Base-by-base conservation (phyloP, 1,140 invertebrate species). In the Aethina tumida region DNA sequence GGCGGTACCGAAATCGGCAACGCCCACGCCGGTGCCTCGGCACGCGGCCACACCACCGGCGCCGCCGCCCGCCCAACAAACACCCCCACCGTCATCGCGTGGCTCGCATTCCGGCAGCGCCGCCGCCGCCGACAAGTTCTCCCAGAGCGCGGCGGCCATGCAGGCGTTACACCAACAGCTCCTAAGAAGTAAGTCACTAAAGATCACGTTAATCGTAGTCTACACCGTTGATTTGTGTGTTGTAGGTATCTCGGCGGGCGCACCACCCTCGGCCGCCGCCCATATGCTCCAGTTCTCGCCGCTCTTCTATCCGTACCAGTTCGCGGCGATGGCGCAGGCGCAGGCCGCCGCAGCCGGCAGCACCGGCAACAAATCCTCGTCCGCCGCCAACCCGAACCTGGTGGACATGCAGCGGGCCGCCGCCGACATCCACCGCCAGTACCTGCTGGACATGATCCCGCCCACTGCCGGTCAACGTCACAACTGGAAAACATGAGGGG, bases 361-460 rank as follows among this genome's bases (percentile, higher is more conserved):
- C 50, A 47, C 59, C 13, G 42, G 40, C 12, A 41, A 35, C 20
- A 35, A 25, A 15, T 35, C 33, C 7, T 19, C 15, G 6, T n/a
- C n/a, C 49, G 45, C 27, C 10, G 35, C 45, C 27, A 38, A 56
- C 55, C 68, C 70, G 5, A 76, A 71, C 52, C 59, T 78, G 44
- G 79, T 75, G 0, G 84, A 88, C 39, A 67, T 88, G 49, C 84
- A 86, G 59, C 70, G 84, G 50, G 80, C 84, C 29, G 81, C n/a
- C 81, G 81, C 81, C 9, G 91, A 96, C 58, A 66, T 95, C 26
- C 93, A 97, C 64, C 74, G 92, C 28, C 92, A 97, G 66, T 96
- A 95, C 73, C 71, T 97, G 44, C 72, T 96, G 16, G 92, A 97
- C 61, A 94, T 96, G 88, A 93, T 96, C 51, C 87, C 89, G n/a